phyloP scores from a whole-genome alignment of 1,140 invertebrate genomes.

The Penaeus chinensis region DNA sequence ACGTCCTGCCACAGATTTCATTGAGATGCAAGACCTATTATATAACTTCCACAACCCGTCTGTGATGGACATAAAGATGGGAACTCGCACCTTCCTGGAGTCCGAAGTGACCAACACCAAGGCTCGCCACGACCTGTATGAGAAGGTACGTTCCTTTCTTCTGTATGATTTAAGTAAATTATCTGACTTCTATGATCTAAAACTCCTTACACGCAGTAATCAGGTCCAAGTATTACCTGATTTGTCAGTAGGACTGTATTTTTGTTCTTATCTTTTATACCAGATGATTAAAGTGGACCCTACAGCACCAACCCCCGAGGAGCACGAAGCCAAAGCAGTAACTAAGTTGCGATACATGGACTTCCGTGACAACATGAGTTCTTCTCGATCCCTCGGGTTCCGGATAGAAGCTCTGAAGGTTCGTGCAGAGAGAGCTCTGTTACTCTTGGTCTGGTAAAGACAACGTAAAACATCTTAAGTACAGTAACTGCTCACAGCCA shows the following conservation, averaged over 20 bases:
- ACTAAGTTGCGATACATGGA: conserved; percentile 96
- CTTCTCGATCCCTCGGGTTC: conserved; percentile 92
- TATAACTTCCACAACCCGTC: conserved; percentile 86
- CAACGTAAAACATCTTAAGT: not conserved
- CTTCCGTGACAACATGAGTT: conserved; percentile 93
- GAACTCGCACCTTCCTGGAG: conserved; percentile 91
- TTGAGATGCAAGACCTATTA: conserved; percentile 89
- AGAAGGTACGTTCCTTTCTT: conserved; percentile 72
- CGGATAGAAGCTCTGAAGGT: conserved; percentile 95
- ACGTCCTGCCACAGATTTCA: conserved; percentile 74
- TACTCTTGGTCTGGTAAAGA: not conserved
- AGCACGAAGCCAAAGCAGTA: conserved; percentile 82
- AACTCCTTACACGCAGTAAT: not conserved
- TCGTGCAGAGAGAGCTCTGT: conserved; percentile 55
- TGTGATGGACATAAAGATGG: conserved; percentile 95
- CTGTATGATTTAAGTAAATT: not conserved
- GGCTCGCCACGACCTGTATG: conserved; percentile 83
- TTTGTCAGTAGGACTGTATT: not conserved
- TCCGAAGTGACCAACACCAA: conserved; percentile 89
- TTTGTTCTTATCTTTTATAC: conserved; percentile 67
- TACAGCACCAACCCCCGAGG: conserved; percentile 83
- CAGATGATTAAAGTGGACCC: conserved; percentile 94
- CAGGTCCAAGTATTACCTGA: not conserved
- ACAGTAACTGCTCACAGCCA: no score
- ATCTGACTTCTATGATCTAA: not conserved